Conservation (phyloP, 2,888 invertebrate genomes). For the Andrena praecox region DNA sequence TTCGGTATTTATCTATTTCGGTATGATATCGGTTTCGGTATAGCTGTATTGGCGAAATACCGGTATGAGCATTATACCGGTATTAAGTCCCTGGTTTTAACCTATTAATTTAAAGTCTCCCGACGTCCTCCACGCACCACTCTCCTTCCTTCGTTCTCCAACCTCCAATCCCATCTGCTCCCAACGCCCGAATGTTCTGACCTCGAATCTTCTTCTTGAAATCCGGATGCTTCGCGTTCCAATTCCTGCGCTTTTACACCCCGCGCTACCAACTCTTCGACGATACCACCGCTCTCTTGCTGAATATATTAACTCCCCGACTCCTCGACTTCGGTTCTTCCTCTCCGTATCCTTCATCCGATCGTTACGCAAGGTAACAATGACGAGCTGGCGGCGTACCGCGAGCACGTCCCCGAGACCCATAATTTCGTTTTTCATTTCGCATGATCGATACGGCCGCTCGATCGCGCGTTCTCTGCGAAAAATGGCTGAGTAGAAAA, state of each 20-base stretch:
- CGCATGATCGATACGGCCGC: constrained; percentile 66
- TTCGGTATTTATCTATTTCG: too few relatives aligned
- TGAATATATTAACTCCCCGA: too few relatives aligned
- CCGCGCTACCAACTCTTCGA: background rate
- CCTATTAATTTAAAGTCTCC: background rate
- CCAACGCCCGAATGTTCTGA: too few relatives aligned
- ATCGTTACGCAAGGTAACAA: background rate
- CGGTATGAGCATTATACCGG: too few relatives aligned
- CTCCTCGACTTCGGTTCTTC: too few relatives aligned
- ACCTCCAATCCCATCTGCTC: background rate
- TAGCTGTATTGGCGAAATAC: too few relatives aligned
- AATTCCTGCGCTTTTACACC: background rate
- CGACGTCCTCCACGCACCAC: background rate
- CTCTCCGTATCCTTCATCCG: too few relatives aligned
- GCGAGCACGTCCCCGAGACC: constrained; percentile 7
- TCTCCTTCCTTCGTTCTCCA: background rate
- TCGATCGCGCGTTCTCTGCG: constrained; percentile 54
- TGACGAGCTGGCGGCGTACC: background rate
- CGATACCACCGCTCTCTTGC: too few relatives aligned
- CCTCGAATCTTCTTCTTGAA: too few relatives aligned
- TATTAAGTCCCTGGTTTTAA: too few relatives aligned
- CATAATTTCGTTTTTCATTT: constrained; percentile 53
- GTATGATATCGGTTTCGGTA: too few relatives aligned
- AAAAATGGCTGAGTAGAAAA: constrained; percentile 81
- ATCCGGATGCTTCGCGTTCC: background rate